Conservation (phyloP, 2,888 invertebrate species). For the Poecilus cupreus region DNA sequence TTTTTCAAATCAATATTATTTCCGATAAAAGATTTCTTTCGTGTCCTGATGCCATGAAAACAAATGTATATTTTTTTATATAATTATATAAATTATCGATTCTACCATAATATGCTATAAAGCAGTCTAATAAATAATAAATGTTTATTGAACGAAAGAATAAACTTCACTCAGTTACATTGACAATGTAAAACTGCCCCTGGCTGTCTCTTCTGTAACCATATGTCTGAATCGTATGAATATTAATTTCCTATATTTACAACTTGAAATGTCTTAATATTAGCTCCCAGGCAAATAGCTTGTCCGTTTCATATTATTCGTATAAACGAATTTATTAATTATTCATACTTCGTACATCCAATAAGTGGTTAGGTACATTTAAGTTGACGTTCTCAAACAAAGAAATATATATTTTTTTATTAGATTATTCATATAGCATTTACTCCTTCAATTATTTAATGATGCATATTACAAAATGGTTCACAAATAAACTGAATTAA, state of each 20-base stretch:
- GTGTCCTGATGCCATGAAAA: background rate
- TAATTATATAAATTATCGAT: constrained; percentile 3
- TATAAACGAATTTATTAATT: background rate
- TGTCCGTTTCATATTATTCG: background rate
- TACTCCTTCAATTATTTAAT: no score
- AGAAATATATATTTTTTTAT: background rate
- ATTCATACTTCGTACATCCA: background rate
- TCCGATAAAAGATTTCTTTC: no score
- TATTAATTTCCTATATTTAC: background rate
- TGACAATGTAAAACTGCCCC: background rate
- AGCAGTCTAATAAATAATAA: background rate
- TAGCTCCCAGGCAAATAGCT: background rate
- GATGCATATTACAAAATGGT: no score
- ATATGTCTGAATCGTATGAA: background rate
- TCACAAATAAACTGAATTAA: no score
- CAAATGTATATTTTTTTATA: constrained; percentile 3
- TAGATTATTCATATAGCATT: no score
- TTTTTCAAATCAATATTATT: no score
- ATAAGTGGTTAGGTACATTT: background rate
- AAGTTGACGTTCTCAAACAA: no score
- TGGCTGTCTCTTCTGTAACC: background rate
- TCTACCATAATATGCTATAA: background rate
- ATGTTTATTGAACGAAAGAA: background rate
- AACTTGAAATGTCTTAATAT: constrained; percentile 1
- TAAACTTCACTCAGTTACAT: background rate